Percentiles rank a stretch among this genome's conserved stretches.
phyloP scores from a whole-genome alignment of 2,113 vertebrate species.

The Ammodytes marinus region DNA sequence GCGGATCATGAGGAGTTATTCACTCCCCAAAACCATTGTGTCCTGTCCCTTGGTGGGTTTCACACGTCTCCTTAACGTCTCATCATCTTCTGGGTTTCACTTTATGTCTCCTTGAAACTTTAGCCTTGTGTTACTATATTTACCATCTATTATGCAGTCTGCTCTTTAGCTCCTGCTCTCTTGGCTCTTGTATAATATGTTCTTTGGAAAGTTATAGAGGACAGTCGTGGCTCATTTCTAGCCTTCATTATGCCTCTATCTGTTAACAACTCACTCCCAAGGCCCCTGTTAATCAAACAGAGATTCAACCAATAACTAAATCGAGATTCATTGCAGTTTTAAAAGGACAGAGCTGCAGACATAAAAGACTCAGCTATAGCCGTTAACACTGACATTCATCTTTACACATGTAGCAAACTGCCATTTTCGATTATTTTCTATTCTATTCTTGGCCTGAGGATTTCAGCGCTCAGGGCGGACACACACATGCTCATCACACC shows the following conservation, averaged over 20 bases:
- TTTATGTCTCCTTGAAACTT: conserved; percentile 12
- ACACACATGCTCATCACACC: conserved; percentile 20
- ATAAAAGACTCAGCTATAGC: neutral
- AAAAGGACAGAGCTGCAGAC: conserved; percentile 14
- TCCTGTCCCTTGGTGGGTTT: conserved; percentile 26
- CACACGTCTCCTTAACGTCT: conserved; percentile 25
- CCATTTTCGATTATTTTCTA: neutral
- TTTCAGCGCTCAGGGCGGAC: conserved; percentile 6
- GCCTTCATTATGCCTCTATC: conserved; percentile 22
- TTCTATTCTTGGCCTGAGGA: conserved; percentile 9
- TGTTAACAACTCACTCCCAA: conserved; percentile 36
- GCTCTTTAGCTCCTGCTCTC: conserved; percentile 34
- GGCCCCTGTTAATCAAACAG: conserved; percentile 39
- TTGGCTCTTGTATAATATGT: conserved; percentile 30
- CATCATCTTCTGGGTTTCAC: conserved; percentile 2
- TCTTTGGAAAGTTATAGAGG: conserved; percentile 29
- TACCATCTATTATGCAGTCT: conserved; percentile 46
- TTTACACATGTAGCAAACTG: neutral
- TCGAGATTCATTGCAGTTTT: conserved; percentile 23
- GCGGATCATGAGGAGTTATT: no score
- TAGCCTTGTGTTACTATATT: conserved; percentile 43
- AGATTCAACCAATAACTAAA: conserved; percentile 42
- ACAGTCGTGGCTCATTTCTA: conserved; percentile 13
- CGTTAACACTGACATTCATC: conserved; percentile 26
- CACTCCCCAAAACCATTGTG: neutral